phyloP scores from a whole-genome alignment of 2,113 vertebrate species.

The Chloropsis hardwickii region DNA sequence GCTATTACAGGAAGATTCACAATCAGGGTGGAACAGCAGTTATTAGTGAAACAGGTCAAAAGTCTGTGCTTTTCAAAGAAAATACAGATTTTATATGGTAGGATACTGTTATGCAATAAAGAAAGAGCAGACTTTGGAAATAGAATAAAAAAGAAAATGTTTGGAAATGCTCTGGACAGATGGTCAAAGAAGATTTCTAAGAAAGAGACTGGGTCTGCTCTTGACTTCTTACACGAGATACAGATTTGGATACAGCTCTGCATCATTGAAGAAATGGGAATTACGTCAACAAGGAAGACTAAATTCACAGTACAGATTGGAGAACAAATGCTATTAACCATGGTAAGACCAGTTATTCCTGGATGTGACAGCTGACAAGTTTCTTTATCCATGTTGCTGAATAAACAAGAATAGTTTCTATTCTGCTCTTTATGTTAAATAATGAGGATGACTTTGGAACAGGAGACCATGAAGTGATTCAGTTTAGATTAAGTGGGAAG shows the following conservation, averaged over 20 bases:
- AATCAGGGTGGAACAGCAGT: neutral
- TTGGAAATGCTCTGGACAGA: neutral
- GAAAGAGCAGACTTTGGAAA: neutral
- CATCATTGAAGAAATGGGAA: slow-evolving; percentile 7
- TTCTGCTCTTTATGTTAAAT: neutral
- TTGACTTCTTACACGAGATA: neutral
- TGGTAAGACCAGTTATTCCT: neutral
- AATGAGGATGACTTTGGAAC: neutral
- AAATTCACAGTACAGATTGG: neutral
- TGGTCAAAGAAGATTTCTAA: neutral
- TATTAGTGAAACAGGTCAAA: slow-evolving; percentile 12
- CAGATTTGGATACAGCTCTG: neutral
- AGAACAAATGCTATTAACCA: slow-evolving; percentile 8
- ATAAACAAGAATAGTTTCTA: neutral
- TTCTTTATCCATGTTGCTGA: neutral
- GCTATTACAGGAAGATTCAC: slow-evolving; percentile 2
- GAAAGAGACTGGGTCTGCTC: neutral
- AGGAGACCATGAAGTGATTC: neutral
- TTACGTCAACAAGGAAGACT: neutral
- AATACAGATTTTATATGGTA: neutral
- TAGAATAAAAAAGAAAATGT: neutral
- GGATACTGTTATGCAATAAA: neutral
- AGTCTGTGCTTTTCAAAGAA: neutral
- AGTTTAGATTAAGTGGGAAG: neutral
- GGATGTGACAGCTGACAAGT: neutral